A percentile compares a stretch with the other conserved stretches of the same genome.
These are phyloP conservation scores for Monochamus alternatus DNA, from an alignment of 2,888 invertebrate species.

Conservation along the genomic window DNA sequence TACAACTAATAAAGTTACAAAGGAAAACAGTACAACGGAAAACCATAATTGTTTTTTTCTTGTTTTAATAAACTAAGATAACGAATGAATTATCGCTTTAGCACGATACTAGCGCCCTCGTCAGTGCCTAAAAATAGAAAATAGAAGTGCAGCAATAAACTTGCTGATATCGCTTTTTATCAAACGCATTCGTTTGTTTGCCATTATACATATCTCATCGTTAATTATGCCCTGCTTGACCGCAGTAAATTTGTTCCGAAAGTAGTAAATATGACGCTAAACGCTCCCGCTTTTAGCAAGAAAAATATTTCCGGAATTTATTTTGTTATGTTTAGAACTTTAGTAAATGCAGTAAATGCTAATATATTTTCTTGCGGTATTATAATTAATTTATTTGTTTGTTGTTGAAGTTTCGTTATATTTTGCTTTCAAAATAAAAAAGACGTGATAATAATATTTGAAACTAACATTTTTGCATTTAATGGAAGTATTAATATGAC, in stretches of 20 bases:
- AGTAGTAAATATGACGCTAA: conserved; percentile 14
- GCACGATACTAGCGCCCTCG: conserved; percentile 14
- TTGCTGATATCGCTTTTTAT: conserved; percentile 24
- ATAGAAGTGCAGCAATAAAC: conserved; percentile 23
- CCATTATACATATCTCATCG: conserved; percentile 4
- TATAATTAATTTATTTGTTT: too few species aligned
- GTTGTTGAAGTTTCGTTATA: too few species aligned
- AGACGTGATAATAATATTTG: too few species aligned
- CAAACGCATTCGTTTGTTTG: conserved; percentile 17
- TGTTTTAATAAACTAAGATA: conserved; percentile 18
- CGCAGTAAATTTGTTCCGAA: background rate
- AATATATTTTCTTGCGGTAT: too few species aligned
- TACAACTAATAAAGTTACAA: too few species aligned
- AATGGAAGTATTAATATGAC: too few species aligned
- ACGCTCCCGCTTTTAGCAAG: background rate
- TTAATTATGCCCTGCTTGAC: conserved; percentile 13
- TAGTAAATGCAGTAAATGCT: background rate
- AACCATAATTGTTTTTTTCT: background rate
- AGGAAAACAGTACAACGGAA: too few species aligned
- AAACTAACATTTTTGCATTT: too few species aligned
- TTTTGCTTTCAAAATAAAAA: too few species aligned
- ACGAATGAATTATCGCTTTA: conserved; percentile 18
- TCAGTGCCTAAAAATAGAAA: conserved; percentile 24
- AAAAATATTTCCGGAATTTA: background rate
- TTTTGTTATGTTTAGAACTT: background rate